Base-by-base conservation (phyloP, 2,113 vertebrate species). In the Eidolon helvum region DNA sequence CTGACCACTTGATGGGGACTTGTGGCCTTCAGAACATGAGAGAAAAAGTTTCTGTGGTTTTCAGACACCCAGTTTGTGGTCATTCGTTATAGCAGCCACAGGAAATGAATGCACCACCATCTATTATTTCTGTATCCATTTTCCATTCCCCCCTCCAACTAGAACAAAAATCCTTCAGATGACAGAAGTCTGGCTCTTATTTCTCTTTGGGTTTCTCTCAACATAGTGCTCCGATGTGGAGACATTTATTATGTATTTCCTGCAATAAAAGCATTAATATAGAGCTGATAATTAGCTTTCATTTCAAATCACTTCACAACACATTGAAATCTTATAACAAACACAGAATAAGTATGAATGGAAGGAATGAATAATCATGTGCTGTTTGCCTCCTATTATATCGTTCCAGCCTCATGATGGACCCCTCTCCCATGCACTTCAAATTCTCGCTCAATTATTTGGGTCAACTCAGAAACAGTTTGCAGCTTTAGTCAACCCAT, bases 201-300 rank as follows among this genome's bases (percentile, higher is more conserved):
- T 91, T 65, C 59, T 82, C 35, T 59, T 22, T 80, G 63, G 2
- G 7, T 72, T 97, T 90, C 48, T 33, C 35, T 7, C 1, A 65
- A n/a, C 40, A 59, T 33, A 59, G 65, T 40, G 26, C 48, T 79
- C 72, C 35, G 85, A 83, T 1, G 33, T 7, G 22, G 61, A 93
- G 63, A 77, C 26, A 40, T 80, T 57, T 43, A 90, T 90, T 72
- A n/a, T 57, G 43, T 21, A 78, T 83, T 92, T 88, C 66, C 72
- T 30, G 26, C 74, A 94, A 66, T 89, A 16, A 94, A 94, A 79
- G 8, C 78, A 87, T 75, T 89, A 78, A 77, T 89, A 55, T 33
- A 74, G 57, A 53, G 71, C 82, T 97, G 95, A 96, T 92, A 79
- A 96, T 97, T 95, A 97, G 68, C 91, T 95, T 94, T 96, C 68